A percentile compares a stretch with the other conserved stretches of the same genome.
Evolutionary conservation across 2,113 vertebrate genomes (phyloP).

Genomic region (Albula glossodonta): DNA sequence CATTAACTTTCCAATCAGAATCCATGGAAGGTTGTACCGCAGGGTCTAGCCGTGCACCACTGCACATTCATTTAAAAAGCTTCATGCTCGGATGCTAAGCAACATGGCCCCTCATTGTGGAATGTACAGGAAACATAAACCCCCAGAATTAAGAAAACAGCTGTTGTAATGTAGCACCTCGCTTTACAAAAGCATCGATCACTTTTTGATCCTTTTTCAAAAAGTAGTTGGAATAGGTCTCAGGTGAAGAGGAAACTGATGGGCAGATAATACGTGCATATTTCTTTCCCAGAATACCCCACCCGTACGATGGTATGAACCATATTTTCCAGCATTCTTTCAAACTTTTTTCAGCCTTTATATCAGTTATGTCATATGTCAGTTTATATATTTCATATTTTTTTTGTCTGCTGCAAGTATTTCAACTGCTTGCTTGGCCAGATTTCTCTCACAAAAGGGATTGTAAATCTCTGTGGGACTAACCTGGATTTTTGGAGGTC

Average conservation of each 20-base stretch:
- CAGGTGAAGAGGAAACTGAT: neutral
- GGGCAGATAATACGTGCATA: neutral
- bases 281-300: neutral
- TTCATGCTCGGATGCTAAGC: neutral
- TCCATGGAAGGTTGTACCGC: neutral
- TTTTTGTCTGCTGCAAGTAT: no score
- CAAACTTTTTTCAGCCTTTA: neutral
- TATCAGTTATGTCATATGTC: no score
- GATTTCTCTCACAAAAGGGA: no score
- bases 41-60: neutral
- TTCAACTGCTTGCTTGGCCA: no score
- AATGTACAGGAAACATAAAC: neutral
- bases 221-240: neutral
- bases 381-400: no score
- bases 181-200: neutral
- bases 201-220: neutral
- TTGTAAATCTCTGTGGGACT: no score
- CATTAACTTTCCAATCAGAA: conserved; percentile 2
- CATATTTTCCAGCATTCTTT: no score
- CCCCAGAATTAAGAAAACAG: neutral
- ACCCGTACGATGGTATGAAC: neutral
- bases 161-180: neutral
- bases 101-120: neutral
- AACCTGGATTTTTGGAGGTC: no score
- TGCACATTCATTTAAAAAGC: neutral